Evolutionary conservation across 2,888 invertebrate genomes (phyloP).

Genomic region (Xestia xanthographa): DNA sequence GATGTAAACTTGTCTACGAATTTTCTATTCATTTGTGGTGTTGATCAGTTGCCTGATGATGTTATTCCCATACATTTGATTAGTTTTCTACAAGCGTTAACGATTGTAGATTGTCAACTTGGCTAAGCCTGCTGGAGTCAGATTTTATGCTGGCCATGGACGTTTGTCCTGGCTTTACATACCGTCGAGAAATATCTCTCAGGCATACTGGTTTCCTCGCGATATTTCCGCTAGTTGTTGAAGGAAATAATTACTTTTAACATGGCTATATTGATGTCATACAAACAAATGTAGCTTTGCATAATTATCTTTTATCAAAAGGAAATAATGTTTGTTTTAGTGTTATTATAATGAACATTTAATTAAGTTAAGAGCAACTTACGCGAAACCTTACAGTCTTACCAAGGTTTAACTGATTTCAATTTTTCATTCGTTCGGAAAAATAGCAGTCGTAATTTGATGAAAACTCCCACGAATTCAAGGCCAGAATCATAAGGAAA

Average conservation of each 20-base stretch:
- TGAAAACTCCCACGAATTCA: constrained; percentile 17
- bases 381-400: not conserved
- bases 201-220: too few relatives aligned
- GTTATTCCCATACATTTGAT: too few relatives aligned
- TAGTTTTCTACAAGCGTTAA: too few relatives aligned
- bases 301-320: not conserved
- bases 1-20: too few relatives aligned
- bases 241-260: not conserved
- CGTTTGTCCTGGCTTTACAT: too few relatives aligned
- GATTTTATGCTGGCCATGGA: too few relatives aligned
- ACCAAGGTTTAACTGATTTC: not conserved
- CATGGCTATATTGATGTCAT: not conserved
- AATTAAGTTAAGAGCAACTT: not conserved
- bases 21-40: too few relatives aligned
- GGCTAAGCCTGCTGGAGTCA: too few relatives aligned
- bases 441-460: not conserved
- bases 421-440: not conserved
- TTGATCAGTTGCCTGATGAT: too few relatives aligned
- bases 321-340: not conserved
- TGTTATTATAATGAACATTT: not conserved
- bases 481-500: constrained; percentile 42
- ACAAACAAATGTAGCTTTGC: not conserved
- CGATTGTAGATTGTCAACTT: too few relatives aligned
- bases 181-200: too few relatives aligned
- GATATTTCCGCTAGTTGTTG: not conserved